phyloP scores from a whole-genome alignment of 1,140 invertebrate genomes.

The Calliopsis andreniformis region DNA sequence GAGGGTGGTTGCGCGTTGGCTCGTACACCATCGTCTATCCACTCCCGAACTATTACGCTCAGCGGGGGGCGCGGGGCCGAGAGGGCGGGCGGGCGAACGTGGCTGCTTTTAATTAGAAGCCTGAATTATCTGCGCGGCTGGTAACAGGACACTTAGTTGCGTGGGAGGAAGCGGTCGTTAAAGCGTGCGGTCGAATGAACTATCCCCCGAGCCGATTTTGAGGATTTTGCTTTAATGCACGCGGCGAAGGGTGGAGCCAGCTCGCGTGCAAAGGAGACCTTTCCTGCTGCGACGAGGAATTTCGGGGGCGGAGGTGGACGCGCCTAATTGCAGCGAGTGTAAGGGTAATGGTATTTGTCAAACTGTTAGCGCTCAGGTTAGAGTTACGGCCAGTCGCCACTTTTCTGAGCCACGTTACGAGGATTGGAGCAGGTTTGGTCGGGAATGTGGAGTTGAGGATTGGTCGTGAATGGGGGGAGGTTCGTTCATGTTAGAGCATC shows the following conservation, averaged over 20 bases:
- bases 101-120: slow-evolving; percentile 35
- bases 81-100: not conserved
- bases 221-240: slow-evolving; percentile 19
- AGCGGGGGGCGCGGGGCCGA: not conserved
- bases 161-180: slow-evolving; percentile 19
- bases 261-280: not conserved
- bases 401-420: not conserved
- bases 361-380: not conserved
- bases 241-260: not conserved
- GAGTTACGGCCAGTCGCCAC: not conserved
- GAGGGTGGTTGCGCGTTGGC: no score
- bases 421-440: not conserved
- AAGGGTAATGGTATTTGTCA: not conserved
- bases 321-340: slow-evolving; percentile 6
- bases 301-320: not conserved
- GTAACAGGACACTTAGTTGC: slow-evolving; percentile 12
- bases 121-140: slow-evolving; percentile 24
- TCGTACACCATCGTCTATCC: no score
- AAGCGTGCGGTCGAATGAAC: slow-evolving; percentile 14
- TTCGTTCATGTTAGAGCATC: no score
- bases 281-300: not conserved
- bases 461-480: no score
- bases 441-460: no score
- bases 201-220: not conserved
- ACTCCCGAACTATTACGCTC: not conserved